A percentile compares a stretch with the other conserved stretches of the same genome.
Conservation (phyloP, 2,888 invertebrate genomes). For the Vesta saturnalis region DNA sequence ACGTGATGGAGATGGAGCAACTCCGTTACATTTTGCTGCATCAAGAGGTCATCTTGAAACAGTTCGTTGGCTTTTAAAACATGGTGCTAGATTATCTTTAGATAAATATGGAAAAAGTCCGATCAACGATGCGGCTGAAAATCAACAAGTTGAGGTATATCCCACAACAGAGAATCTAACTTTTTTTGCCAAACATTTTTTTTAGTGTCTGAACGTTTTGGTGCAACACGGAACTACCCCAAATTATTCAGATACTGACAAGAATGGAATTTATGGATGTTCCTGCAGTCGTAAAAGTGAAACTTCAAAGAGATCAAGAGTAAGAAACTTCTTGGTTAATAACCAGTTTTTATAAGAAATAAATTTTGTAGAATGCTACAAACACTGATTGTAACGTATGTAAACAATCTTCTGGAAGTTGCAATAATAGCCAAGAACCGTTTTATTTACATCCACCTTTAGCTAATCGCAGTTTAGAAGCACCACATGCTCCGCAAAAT, state of each 20-base stretch:
- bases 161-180: neutral
- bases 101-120: constrained; percentile 92
- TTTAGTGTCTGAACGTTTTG: constrained; percentile 81
- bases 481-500: constrained; percentile 71
- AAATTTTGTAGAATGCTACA: constrained; percentile 51
- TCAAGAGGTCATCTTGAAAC: constrained; percentile 84
- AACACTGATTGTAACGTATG: constrained; percentile 60
- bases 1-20: constrained; percentile 88
- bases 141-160: constrained; percentile 86
- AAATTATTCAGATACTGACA: constrained; percentile 66
- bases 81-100: constrained; percentile 81
- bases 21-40: constrained; percentile 89
- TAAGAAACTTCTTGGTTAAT: constrained; percentile 8
- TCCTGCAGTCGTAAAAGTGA: constrained; percentile 61
- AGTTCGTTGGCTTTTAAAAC: constrained; percentile 83
- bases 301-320: constrained; percentile 59
- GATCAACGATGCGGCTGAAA: constrained; percentile 91
- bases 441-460: constrained; percentile 82
- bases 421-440: constrained; percentile 66
- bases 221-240: constrained; percentile 82
- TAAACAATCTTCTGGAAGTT: constrained; percentile 48
- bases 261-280: constrained; percentile 58
- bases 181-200: constrained; percentile 25
- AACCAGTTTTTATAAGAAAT: constrained; percentile 7
- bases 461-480: constrained; percentile 54